Percentiles rank a stretch among this genome's conserved stretches.
These are phyloP conservation scores for Psittacula cyanocephala DNA, from an alignment of 2,113 vertebrate species.

Conservation along the genomic window DNA sequence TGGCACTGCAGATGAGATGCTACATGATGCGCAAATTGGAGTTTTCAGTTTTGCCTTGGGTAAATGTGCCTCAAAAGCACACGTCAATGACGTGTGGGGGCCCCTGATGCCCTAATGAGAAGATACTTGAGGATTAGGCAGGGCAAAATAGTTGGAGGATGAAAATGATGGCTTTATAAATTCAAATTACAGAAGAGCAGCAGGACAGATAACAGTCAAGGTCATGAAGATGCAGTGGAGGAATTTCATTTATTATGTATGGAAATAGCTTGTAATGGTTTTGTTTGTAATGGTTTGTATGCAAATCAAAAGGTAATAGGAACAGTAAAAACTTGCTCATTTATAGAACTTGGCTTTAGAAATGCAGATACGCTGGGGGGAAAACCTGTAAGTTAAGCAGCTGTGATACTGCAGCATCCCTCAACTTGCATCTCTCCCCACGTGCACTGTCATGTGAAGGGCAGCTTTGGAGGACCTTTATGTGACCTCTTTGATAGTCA, in stretches of 20 bases:
- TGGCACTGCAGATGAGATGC: neutral
- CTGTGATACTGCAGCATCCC: neutral
- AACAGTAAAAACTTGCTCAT: neutral
- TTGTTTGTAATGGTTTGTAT: neutral
- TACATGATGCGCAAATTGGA: neutral
- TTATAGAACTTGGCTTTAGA: neutral
- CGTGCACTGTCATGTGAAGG: fast-evolving
- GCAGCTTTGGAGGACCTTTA: neutral
- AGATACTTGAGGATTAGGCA: neutral
- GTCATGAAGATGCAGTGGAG: neutral
- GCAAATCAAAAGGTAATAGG: neutral
- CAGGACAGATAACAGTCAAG: neutral
- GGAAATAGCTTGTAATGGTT: neutral
- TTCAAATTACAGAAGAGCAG: neutral
- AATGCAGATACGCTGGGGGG: neutral
- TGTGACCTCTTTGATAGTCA: neutral
- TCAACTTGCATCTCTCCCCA: neutral
- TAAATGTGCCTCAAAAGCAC: neutral
- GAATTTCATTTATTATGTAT: neutral
- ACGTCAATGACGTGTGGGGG: neutral
- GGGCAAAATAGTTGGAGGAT: neutral
- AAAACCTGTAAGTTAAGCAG: neutral
- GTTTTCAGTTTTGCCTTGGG: neutral
- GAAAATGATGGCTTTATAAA: neutral
- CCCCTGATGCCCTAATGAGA: neutral